Base-by-base conservation (phyloP, 2,888 invertebrate genomes). In the Andrena chrysosceles region DNA sequence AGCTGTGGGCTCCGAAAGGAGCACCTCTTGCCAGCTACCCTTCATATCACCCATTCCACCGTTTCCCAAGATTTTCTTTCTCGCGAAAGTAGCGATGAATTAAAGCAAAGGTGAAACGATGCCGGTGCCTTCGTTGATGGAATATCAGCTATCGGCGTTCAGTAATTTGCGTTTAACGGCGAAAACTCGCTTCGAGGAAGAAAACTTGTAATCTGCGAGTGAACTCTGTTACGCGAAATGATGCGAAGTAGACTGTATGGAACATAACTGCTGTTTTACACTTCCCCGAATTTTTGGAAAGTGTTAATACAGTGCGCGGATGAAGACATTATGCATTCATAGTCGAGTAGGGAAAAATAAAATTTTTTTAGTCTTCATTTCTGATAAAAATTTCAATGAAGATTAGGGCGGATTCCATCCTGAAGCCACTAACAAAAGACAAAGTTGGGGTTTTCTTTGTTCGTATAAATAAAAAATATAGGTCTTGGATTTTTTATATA, bases 1-100 rank as follows among this genome's bases (percentile, higher is more conserved):
- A 92, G 85, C 82, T 77, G 49, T 31, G n/a, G 66, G 48, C 48
- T 33, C 78, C 77, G 56, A 83, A 76, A 89, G 79, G 83, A 84
- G 83, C 82, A 80, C 77, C 77, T 85, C 35, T 23, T 59, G 26
- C 49, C 52, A 60, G 71, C 87, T 76, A 69, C 77, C 63, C 68
- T 77, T 68, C 69, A 69, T 80, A 77, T 69, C 63, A 74, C 66
- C 73, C 67, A n/a, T 33, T 54, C 59, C n/a, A 35, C 16, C 63
- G 33, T 64, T 23, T n/a, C 16, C 52, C 31, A 35, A 72, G 67
- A 80, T 67, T 35, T 80, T 69, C 69, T 70, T 73, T 23, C 67
- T 48, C 29, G 2, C 33, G 20, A 63, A 81, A 73, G 63, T 68
- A 68, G 35, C 60, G 49, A 67, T 13, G 60, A 75, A 75, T 77